Conservation (phyloP, 2,113 vertebrate genomes). For the Hystrix cristata region DNA sequence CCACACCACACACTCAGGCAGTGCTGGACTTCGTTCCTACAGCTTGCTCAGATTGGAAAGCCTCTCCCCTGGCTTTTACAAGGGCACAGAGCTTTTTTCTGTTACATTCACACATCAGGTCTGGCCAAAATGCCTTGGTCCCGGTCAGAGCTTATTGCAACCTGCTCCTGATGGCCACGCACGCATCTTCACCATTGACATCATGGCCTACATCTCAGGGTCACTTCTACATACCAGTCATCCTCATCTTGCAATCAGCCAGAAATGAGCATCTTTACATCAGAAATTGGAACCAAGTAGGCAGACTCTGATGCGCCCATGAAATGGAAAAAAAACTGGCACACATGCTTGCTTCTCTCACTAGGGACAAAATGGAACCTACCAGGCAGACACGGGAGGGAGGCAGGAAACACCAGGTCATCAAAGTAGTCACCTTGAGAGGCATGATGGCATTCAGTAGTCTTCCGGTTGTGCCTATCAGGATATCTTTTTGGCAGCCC, state of each 20-base stretch:
- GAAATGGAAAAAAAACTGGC: constrained; percentile 29
- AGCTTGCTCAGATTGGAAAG: neutral
- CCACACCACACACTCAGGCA: neutral
- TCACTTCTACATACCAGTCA: fast-evolving
- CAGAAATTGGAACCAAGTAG: neutral
- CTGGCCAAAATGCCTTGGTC: neutral
- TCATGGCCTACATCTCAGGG: fast-evolving
- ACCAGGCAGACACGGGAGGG: neutral
- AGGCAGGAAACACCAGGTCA: neutral
- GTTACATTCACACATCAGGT: neutral
- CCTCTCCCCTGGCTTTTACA: constrained; percentile 25
- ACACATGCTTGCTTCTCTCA: neutral
- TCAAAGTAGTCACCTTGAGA: neutral
- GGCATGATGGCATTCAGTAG: neutral
- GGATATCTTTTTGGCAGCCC: neutral
- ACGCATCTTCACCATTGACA: neutral
- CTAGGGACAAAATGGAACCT: neutral
- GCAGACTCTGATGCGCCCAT: neutral
- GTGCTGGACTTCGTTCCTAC: neutral
- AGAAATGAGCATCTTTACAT: constrained; percentile 27
- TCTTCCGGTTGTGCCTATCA: neutral
- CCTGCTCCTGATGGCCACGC: neutral
- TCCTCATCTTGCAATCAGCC: neutral
- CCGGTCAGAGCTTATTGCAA: neutral
- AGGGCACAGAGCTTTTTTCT: neutral